Evolutionary conservation across 2,797 vertebrate genomes (phyloP), one percentile per base, ranked within the genome.

Genomic region (Amazona ochrocephala): DNA sequence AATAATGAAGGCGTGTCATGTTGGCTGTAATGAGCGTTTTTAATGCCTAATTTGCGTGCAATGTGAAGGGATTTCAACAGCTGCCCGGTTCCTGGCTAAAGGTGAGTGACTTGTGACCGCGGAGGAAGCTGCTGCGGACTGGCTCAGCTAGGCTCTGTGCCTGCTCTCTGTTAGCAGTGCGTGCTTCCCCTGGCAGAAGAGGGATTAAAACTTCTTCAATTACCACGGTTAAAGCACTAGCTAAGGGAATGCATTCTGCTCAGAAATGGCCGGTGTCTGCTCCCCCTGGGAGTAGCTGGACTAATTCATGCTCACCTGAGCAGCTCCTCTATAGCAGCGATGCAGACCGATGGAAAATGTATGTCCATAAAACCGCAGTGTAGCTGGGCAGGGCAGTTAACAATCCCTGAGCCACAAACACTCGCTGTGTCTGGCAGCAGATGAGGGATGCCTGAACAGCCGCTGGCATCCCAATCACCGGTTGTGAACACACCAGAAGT

Each of bases 1-100:
- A 92, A 95, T 95, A 94, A 94, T 64, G 91, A 94, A 93, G 95
- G 96, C 48, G 45, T 95, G 96, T 90, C 87, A 53, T 83, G 90
- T 83, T 84, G 93, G 90, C 88, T 75, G 82, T 94, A 93, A 95
- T 88, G 93, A 93, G 90, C 47, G 45, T 91, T 90, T 89, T 94
- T 90, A 91, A 77, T 79, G 95, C 84, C 91, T 93, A 78, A 94
- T 92, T 91, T 78, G 82, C 10, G 32, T 82, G 92, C 58, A 56
- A 6, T 64, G 68, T 45, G 86, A 78, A 66, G 80, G 86, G 91
- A 90, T 92, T 95, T 93, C 91, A 84, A 9, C 73, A 74, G 91
- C 87, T 85, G 90, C 90, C 90, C 41, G 80, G 48, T 54, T 92
- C 74, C 89, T 82, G 91, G 93, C 77, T 90, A 78, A 82, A 90